Percentiles rank a stretch among this genome's conserved stretches.
Evolutionary conservation across 2,113 vertebrate genomes (phyloP).

Genomic region (Orycteropus afer): DNA sequence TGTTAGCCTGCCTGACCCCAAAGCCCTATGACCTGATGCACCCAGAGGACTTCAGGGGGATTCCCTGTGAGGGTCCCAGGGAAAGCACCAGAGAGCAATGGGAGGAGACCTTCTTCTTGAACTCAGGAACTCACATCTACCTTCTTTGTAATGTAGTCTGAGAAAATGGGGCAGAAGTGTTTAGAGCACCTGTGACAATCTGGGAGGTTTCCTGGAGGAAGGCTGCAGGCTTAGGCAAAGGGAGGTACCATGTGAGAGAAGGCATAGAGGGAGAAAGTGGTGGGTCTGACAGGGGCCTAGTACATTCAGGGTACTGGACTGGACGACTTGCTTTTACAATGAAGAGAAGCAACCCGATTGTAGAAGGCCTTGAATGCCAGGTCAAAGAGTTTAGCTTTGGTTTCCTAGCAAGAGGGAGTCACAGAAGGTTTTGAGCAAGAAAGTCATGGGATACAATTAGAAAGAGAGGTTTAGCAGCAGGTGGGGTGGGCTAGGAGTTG

Average conservation of each 20-base stretch:
- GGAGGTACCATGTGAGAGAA: neutral
- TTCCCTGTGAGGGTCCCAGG: too few relatives aligned
- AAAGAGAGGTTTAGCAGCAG: neutral
- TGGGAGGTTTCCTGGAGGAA: too few relatives aligned
- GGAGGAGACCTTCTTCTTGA: neutral
- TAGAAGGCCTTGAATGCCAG: neutral
- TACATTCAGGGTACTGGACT: too few relatives aligned
- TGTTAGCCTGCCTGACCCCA: neutral
- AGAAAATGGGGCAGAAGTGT: neutral
- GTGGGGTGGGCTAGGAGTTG: neutral
- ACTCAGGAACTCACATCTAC: accelerated
- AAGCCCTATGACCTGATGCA: neutral
- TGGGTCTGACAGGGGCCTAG: neutral
- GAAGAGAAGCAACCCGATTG: neutral
- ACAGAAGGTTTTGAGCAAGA: neutral
- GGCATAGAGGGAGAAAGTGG: accelerated
- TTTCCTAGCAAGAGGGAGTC: neutral
- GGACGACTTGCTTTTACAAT: neutral
- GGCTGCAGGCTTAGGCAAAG: neutral
- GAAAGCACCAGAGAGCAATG: neutral
- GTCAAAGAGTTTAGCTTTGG: neutral
- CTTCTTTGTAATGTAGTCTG: neutral
- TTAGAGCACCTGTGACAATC: neutral
- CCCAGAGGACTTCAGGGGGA: neutral
- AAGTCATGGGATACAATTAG: neutral